Percentiles rank a stretch among this genome's conserved stretches.
phyloP scores from a whole-genome alignment of 2,797 vertebrate species.

The Cichlasoma orientale region DNA sequence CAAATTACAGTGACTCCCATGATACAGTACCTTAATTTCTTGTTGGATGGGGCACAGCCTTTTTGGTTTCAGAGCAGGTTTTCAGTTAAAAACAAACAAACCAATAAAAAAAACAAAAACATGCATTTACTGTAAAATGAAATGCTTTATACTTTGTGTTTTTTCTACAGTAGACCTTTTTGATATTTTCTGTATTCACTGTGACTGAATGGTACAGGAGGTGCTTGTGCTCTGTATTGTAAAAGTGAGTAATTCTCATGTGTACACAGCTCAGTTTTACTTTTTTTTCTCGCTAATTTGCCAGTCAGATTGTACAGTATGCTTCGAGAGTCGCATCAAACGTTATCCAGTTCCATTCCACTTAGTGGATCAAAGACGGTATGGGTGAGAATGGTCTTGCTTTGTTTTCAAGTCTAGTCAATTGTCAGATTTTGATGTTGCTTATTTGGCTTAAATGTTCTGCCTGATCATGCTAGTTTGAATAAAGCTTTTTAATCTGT shows the following conservation, averaged over 20 bases:
- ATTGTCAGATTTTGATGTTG: conserved; percentile 72
- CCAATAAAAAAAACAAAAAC: conserved; percentile 6
- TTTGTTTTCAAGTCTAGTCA: conserved; percentile 70
- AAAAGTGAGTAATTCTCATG: conserved; percentile 59
- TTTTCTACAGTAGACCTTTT: conserved; percentile 78
- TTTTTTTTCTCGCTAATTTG: conserved; percentile 44
- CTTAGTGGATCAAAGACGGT: conserved; percentile 60
- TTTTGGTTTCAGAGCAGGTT: conserved; percentile 56
- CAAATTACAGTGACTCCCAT: conserved; percentile 53
- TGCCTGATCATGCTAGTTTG: conserved; percentile 80
- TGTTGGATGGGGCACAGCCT: conserved; percentile 46
- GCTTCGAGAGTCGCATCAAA: conserved; percentile 55
- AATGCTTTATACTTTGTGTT: conserved; percentile 78
- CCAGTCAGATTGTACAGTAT: conserved; percentile 66
- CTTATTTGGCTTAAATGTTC: conserved; percentile 78
- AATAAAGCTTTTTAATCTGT: conserved; percentile 82
- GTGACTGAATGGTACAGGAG: conserved; percentile 68
- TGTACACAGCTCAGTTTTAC: conserved; percentile 47
- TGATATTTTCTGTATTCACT: conserved; percentile 78
- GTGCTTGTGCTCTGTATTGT: conserved; percentile 66
- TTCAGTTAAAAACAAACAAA: conserved; percentile 34
- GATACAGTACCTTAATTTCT: conserved; percentile 40
- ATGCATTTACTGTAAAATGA: conserved; percentile 69
- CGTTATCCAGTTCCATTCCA: conserved; percentile 48
- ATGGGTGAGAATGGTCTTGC: conserved; percentile 70